These are phyloP conservation scores for Arnoldichthys spilopterus DNA, from an alignment of 2,797 vertebrate genomes.

Conservation along the genomic window DNA sequence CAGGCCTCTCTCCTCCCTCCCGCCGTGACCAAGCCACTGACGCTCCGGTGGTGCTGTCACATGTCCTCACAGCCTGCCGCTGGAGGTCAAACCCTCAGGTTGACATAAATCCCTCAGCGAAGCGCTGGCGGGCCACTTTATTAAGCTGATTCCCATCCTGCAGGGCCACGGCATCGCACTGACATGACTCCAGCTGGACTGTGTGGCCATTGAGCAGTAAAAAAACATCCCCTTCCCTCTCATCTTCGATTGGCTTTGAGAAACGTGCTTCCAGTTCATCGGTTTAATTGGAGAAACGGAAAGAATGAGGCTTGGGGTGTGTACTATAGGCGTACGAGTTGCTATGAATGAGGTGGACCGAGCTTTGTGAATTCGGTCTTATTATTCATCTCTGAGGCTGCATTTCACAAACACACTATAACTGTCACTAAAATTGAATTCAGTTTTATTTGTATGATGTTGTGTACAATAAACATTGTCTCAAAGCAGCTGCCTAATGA, in stretches of 20 bases:
- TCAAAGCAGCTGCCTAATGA: not conserved
- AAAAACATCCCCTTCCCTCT: slow-evolving; percentile 40
- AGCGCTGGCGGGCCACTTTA: slow-evolving; percentile 49
- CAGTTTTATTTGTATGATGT: not conserved
- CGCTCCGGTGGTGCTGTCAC: slow-evolving; percentile 72
- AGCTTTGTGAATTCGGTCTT: slow-evolving; percentile 12
- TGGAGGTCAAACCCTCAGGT: slow-evolving; percentile 62
- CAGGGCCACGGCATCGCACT: slow-evolving; percentile 53
- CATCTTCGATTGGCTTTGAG: slow-evolving; percentile 19
- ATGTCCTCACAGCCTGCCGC: slow-evolving; percentile 63
- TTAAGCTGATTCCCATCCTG: slow-evolving; percentile 59
- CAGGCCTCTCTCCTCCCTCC: slow-evolving; percentile 42
- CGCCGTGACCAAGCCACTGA: slow-evolving; percentile 42
- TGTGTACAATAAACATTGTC: not conserved
- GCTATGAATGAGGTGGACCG: not conserved
- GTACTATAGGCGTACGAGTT: not conserved
- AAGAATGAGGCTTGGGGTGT: not conserved
- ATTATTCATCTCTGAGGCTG: slow-evolving; percentile 8
- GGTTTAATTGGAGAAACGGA: slow-evolving; percentile 48
- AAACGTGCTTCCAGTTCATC: slow-evolving; percentile 44
- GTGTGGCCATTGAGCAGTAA: slow-evolving; percentile 25
- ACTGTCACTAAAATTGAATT: not conserved
- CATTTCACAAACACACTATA: not conserved
- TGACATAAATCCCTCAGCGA: slow-evolving; percentile 66
- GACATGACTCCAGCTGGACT: slow-evolving; percentile 36